phyloP scores from a whole-genome alignment of 2,797 vertebrate genomes.

The Darevskia mixta region DNA sequence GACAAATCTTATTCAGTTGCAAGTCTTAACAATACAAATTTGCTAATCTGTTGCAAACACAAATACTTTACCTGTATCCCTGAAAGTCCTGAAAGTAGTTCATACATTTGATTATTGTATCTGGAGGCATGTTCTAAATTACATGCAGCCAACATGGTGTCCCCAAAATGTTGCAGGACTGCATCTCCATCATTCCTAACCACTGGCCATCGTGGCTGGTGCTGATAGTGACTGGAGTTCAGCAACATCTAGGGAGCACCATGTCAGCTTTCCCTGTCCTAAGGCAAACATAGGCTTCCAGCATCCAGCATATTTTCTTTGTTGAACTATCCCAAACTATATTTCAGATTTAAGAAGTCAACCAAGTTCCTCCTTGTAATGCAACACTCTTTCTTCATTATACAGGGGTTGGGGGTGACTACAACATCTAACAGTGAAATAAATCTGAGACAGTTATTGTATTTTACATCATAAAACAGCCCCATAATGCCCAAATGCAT shows the following conservation, averaged over 20 bases:
- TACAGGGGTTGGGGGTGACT: too few relatives aligned
- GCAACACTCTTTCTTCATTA: background rate
- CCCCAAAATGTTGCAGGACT: too few relatives aligned
- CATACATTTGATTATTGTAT: background rate
- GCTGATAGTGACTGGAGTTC: too few relatives aligned
- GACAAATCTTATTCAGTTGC: background rate
- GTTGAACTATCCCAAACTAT: background rate
- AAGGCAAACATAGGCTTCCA: background rate
- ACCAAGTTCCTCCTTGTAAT: background rate
- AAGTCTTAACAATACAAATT: background rate
- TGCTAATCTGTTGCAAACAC: background rate
- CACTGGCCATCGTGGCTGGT: too few relatives aligned
- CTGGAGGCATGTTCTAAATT: background rate
- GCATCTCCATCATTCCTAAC: too few relatives aligned
- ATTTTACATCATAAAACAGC: background rate
- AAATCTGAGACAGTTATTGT: background rate
- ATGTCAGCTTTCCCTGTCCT: background rate
- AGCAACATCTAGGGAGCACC: too few relatives aligned
- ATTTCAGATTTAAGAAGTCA: background rate
- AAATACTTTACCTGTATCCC: background rate
- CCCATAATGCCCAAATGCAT: background rate
- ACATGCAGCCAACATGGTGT: too few relatives aligned
- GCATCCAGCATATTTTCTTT: background rate
- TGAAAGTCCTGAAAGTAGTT: background rate
- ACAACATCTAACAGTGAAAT: background rate